Base-by-base conservation (phyloP, 2,113 vertebrate species). In the Dromiciops gliroides region DNA sequence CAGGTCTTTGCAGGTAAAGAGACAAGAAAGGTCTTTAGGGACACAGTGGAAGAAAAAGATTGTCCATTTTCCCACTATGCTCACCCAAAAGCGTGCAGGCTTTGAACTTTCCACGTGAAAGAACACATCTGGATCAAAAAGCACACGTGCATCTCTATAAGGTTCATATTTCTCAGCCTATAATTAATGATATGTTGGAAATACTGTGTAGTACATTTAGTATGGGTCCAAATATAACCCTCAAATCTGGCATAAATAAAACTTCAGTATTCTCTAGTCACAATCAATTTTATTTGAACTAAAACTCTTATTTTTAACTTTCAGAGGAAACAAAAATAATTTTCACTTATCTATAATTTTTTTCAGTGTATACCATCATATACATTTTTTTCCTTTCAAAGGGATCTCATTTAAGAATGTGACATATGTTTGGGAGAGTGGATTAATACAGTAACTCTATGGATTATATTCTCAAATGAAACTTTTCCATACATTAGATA, bases 401-500 rank as follows among this genome's bases (percentile, higher is more conserved):
- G 5, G 19, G n/a, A 44, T 83, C 16, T 83, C 19, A 75, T 23
- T 83, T 83, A 44, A 19, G n/a, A 83, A 83, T 83, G 16, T 83
- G 16, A 83, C 5, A 75, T 8, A 83, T 83, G 19, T 83, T 83
- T 83, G 37, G n/a, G 14, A 1, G n/a, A 44, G 67, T 22, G 16
- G n/a, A 75, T 16, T 37, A 67, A n/a, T 67, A 60, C 0, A 83
- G 67, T 91, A 47, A 37, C 47, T 47, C 19, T 48, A 50, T 50
- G 67, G 52, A 37, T 89, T 89, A 56, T 52, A 67, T 50, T 93
- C 49, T 52, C 44, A 26, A 12, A 19, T 44, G 7, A 94, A 95
- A 91, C 37, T 56, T 53, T 67, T 88, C 48, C 53, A 50, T 95
- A 83, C n/a, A 11, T 50, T 92, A 92, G 92, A 93, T 83, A 75